phyloP scores from a whole-genome alignment of 2,113 vertebrate species.

The Heliornis fulica region DNA sequence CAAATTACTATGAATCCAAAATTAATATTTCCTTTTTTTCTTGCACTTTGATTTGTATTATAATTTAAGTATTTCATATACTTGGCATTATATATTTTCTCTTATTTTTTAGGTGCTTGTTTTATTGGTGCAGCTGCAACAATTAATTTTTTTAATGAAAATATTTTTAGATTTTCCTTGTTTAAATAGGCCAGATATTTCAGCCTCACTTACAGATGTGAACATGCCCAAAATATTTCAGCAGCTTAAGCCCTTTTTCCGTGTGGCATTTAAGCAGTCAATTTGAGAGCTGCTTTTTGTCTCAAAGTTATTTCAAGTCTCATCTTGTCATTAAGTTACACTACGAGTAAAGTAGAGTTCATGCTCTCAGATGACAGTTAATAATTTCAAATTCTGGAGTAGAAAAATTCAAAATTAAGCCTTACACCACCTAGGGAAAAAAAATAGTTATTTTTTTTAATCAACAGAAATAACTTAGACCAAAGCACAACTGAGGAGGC shows the following conservation, averaged over 20 bases:
- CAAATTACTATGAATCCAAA: neutral
- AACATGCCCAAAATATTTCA: conserved; percentile 30
- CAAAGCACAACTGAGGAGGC: neutral
- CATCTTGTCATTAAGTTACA: neutral
- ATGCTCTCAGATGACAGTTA: neutral
- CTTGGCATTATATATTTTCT: neutral
- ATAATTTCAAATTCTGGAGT: neutral
- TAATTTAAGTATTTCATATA: neutral
- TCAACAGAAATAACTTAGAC: neutral
- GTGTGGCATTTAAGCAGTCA: neutral
- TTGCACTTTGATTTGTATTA: neutral
- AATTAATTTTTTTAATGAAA: neutral
- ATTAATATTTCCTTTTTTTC: neutral
- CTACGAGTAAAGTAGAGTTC: neutral
- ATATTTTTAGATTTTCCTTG: neutral
- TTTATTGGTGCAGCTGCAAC: neutral
- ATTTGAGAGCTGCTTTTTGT: neutral
- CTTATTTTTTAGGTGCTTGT: neutral
- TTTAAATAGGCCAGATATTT: conserved; percentile 37
- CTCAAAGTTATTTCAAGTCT: conserved; percentile 30
- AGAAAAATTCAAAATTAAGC: neutral
- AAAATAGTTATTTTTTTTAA: neutral
- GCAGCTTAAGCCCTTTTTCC: conserved; percentile 4
- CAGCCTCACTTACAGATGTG: conserved; percentile 29
- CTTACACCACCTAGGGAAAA: neutral